Conservation (phyloP, 2,888 invertebrate genomes). For the Acleris laterana region DNA sequence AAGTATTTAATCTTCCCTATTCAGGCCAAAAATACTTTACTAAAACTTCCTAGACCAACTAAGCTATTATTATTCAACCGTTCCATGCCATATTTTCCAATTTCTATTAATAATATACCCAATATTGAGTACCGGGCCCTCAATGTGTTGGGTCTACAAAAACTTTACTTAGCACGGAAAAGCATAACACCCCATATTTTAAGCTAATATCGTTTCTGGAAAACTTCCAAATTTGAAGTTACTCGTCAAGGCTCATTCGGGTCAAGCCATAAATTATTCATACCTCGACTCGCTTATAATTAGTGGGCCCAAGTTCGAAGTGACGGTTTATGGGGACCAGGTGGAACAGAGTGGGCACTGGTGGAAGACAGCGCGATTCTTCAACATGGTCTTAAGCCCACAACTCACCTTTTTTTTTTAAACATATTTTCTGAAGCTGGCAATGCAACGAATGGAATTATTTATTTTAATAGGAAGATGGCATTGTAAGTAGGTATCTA, state of each 20-base stretch:
- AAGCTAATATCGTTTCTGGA: conserved; percentile 33
- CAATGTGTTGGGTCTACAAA: not conserved
- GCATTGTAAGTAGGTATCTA: too few relatives aligned
- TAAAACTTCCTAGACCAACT: not conserved
- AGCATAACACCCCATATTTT: conserved; percentile 25
- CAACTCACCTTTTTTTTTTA: too few relatives aligned
- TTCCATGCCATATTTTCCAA: too few relatives aligned
- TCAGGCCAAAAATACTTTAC: not conserved
- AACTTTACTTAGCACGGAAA: conserved; percentile 7
- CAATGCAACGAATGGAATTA: too few relatives aligned
- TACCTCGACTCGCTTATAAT: conserved; percentile 35
- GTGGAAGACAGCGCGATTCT: not conserved
- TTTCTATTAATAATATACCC: too few relatives aligned
- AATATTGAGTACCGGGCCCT: too few relatives aligned
- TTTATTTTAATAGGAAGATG: too few relatives aligned
- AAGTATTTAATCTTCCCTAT: too few relatives aligned
- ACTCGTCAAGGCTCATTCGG: conserved; percentile 34
- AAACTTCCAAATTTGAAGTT: conserved; percentile 33
- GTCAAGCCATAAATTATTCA: conserved; percentile 37
- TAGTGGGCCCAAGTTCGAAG: conserved; percentile 32
- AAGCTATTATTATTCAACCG: too few relatives aligned
- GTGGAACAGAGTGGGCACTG: not conserved
- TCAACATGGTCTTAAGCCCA: too few relatives aligned
- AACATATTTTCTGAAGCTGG: too few relatives aligned
- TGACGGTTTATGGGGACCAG: conserved; percentile 18